A percentile compares a stretch with the other conserved stretches of the same genome.
These are phyloP conservation scores for Scotopteryx bipunctaria DNA, from an alignment of 2,888 invertebrate genomes.

Conservation along the genomic window DNA sequence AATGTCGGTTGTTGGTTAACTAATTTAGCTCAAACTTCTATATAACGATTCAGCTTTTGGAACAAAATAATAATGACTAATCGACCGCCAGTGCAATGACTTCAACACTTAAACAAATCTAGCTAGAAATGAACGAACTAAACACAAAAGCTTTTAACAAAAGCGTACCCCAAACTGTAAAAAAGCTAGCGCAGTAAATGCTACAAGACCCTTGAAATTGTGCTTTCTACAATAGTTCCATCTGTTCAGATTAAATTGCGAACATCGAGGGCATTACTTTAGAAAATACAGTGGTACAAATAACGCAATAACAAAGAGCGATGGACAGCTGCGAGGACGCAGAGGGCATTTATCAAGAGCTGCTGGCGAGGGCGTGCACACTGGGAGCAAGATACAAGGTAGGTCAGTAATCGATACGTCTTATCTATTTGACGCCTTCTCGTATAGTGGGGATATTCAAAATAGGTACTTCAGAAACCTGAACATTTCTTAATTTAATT, in stretches of 20 bases:
- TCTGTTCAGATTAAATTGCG: slow-evolving; percentile 18
- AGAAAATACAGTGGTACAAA: slow-evolving; percentile 39
- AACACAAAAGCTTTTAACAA: not conserved
- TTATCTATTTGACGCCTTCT: too few species aligned
- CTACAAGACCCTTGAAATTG: slow-evolving; percentile 6
- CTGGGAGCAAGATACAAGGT: slow-evolving; percentile 1
- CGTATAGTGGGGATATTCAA: too few species aligned
- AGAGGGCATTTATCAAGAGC: slow-evolving; percentile 46
- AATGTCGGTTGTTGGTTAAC: not conserved
- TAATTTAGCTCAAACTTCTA: not conserved
- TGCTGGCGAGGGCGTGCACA: slow-evolving; percentile 8
- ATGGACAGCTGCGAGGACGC: slow-evolving; percentile 46
- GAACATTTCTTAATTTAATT: too few species aligned
- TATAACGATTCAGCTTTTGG: not conserved
- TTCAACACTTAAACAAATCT: not conserved
- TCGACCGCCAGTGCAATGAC: not conserved
- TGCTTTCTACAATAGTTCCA: slow-evolving; percentile 9
- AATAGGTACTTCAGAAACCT: too few species aligned
- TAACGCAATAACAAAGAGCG: slow-evolving; percentile 51
- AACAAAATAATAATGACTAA: not conserved
- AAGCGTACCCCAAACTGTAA: not conserved
- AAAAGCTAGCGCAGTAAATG: slow-evolving; percentile 1
- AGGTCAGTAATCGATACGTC: not conserved
- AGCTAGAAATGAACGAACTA: not conserved
- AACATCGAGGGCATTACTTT: slow-evolving; percentile 16